Conservation (phyloP, 2,797 vertebrate species). For the Mormyrus hasselquistii region DNA sequence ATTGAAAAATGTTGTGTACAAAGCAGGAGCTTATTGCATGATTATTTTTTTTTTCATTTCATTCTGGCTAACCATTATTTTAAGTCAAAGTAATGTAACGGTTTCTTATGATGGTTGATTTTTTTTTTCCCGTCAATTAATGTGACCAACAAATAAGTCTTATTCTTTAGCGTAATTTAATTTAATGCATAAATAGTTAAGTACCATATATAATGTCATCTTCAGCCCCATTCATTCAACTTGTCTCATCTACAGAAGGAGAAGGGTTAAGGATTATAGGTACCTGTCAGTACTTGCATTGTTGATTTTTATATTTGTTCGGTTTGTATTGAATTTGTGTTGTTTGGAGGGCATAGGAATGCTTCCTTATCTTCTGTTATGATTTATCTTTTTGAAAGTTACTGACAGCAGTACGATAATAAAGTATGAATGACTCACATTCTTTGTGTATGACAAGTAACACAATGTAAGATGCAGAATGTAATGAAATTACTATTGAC, state of each 20-base stretch:
- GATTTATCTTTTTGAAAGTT: conserved; percentile 4
- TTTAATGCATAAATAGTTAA: neutral
- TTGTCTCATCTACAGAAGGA: neutral
- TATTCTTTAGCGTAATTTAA: neutral
- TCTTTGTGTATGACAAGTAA: neutral
- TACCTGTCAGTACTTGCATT: neutral
- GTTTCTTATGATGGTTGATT: neutral
- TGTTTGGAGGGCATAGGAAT: conserved; percentile 17
- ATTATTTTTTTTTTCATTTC: neutral
- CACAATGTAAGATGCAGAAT: neutral
- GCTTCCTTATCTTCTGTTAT: neutral
- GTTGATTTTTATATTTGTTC: conserved; percentile 6
- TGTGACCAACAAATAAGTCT: neutral
- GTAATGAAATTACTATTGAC: conserved; percentile 23
- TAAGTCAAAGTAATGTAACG: neutral
- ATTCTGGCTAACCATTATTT: neutral
- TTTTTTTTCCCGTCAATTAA: neutral
- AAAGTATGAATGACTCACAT: conserved; percentile 6
- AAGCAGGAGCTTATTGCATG: neutral
- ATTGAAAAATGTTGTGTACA: neutral
- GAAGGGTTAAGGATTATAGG: conserved; percentile 15
- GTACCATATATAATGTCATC: neutral
- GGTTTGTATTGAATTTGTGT: neutral
- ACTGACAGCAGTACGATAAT: conserved; percentile 13
- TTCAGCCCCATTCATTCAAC: neutral